Base-by-base conservation (phyloP, 2,113 vertebrate species). In the Talpa occidentalis region DNA sequence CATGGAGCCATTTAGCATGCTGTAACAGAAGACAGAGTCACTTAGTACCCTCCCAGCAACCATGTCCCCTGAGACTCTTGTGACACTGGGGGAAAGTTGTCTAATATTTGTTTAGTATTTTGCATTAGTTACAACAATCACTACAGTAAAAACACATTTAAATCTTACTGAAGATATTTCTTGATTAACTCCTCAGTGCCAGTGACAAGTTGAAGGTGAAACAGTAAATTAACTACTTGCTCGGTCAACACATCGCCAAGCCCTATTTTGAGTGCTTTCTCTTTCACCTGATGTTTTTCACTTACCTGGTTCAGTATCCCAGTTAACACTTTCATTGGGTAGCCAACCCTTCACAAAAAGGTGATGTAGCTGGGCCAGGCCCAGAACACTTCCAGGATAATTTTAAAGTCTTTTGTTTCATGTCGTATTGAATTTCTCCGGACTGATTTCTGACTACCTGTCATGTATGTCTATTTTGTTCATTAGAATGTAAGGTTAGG, bases 401-500 rank as follows among this genome's bases (percentile, higher is more conserved):
- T 88, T 82, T 88, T 88, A 62, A 92, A 94, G 56, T 82, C 74
- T 93, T 95, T 91, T 91, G 82, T 93, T 96, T 94, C 52, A 30
- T 76, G 37, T 80, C 77, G 92, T 77, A 93, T 79, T 88, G 78
- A 82, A 93, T 93, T 94, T 93, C 35, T 8, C 94, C 78, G 78
- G 40, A 44, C 79, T 94, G 93, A 89, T 94, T 95, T 93, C 93
- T 94, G 89, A 94, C 81, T 94, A 86, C 78, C 82, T 97, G 86
- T 96, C 96, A 95, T 93, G 69, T 89, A 54, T 87, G 90, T 89
- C 86, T 96, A 91, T 94, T 95, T 97, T 94, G 95, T 95, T 97
- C 91, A 83, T 96, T 96, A 96, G 19, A 94, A 96, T 94, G 79
- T 91, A 94, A 91, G 87, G 95, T 94, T 60, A 94, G 21, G n/a